Conservation (phyloP, 2,888 invertebrate species). For the Folsomia manolachei region DNA sequence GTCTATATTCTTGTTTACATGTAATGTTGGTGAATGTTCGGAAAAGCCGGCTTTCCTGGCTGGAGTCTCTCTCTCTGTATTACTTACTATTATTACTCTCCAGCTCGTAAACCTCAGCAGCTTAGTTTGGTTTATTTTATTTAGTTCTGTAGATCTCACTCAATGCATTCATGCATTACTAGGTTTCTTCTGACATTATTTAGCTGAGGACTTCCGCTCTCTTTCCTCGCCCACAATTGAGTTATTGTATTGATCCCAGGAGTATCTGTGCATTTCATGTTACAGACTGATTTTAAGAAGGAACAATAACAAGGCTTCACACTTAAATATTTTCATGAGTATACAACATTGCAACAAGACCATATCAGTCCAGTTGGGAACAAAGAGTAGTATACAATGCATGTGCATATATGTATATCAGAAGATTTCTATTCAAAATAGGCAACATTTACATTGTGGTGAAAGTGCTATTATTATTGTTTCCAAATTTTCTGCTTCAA, state of each 20-base stretch:
- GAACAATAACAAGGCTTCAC: not conserved
- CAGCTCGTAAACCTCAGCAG: not conserved
- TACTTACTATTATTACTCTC: too few species aligned
- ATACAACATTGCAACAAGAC: too few species aligned
- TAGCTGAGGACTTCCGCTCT: constrained; percentile 20
- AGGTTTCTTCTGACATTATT: constrained; percentile 13
- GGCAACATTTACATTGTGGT: not conserved
- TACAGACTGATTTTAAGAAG: not conserved
- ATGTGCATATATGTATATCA: too few species aligned
- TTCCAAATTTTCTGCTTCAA: not conserved
- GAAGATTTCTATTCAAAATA: too few species aligned
- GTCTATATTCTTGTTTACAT: too few species aligned
- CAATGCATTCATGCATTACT: constrained; percentile 20
- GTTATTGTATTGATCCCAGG: constrained; percentile 13
- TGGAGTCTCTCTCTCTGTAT: too few species aligned
- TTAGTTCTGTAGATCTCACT: constrained; percentile 15
- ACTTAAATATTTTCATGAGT: not conserved
- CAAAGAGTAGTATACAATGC: too few species aligned
- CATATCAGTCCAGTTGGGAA: too few species aligned
- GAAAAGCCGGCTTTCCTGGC: too few species aligned
- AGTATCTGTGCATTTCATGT: too few species aligned
- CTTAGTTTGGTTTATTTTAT: constrained; percentile 12
- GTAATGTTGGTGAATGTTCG: too few species aligned
- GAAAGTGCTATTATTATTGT: not conserved
- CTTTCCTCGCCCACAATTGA: constrained; percentile 18